A percentile compares a stretch with the other conserved stretches of the same genome.
Conservation (phyloP, 2,113 vertebrate species). For the Clupea harengus region DNA sequence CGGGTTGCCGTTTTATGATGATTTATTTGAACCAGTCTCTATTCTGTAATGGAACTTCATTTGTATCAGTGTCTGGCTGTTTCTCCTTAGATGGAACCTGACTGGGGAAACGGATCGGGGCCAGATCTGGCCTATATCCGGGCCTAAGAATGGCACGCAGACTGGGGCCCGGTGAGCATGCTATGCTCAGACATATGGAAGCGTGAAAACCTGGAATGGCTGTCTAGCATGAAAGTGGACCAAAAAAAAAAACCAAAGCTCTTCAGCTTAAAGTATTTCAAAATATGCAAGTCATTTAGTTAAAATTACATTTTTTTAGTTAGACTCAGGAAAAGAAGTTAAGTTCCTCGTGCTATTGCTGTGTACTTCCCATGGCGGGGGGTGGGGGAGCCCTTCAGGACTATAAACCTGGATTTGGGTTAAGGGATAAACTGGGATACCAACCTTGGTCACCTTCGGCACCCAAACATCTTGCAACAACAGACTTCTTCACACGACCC, state of each 20-base stretch:
- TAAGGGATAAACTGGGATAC: no score
- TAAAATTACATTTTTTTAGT: no score
- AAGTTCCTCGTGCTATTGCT: no score
- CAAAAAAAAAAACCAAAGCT: background rate
- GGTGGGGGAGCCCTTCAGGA: no score
- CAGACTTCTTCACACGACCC: no score
- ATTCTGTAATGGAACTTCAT: constrained; percentile 75
- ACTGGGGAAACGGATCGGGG: background rate
- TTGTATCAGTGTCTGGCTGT: constrained; percentile 60
- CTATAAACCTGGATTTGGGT: no score
- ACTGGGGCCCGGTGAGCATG: background rate
- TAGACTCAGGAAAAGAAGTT: no score
- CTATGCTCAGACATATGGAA: background rate
- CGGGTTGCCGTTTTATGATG: constrained; percentile 76
- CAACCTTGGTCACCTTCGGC: no score
- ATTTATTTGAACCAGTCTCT: constrained; percentile 74
- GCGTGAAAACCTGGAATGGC: background rate
- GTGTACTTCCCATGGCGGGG: no score
- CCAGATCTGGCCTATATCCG: background rate
- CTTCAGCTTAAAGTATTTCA: background rate
- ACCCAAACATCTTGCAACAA: no score
- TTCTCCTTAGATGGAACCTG: constrained; percentile 43
- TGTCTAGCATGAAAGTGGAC: background rate
- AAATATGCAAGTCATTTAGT: background rate
- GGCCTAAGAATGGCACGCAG: background rate